Evolutionary conservation across 2,888 invertebrate genomes (phyloP).

Genomic region (Heliconius cydno): DNA sequence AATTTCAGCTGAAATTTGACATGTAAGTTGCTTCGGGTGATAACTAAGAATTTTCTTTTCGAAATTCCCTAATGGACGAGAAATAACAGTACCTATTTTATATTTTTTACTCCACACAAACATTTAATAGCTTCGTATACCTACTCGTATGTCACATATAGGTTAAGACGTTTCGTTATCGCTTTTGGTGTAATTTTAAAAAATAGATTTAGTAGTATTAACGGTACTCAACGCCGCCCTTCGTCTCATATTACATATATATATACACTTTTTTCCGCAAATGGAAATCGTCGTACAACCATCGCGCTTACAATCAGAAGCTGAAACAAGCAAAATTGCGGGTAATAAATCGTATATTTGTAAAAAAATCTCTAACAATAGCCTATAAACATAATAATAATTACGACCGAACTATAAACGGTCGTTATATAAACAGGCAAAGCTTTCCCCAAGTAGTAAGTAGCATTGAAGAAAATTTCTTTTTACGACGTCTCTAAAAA

Average conservation of each 20-base stretch:
- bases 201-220: too few species aligned
- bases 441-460: constrained; percentile 12
- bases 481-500: constrained; percentile 25
- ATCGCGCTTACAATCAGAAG: too few species aligned
- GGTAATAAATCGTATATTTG: background rate
- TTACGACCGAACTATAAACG: background rate
- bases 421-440: constrained; percentile 1
- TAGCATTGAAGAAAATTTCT: constrained; percentile 3
- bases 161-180: too few species aligned
- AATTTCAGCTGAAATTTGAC: background rate
- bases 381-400: background rate
- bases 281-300: too few species aligned
- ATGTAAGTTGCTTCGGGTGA: too few species aligned
- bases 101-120: too few species aligned
- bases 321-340: too few species aligned
- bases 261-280: too few species aligned
- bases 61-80: background rate
- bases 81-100: background rate
- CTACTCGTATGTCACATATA: too few species aligned
- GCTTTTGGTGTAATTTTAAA: too few species aligned
- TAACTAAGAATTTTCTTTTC: background rate
- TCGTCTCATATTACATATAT: too few species aligned
- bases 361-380: background rate
- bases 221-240: too few species aligned
- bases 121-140: background rate